Conservation (phyloP, 2,888 invertebrate species). For the Lasioglossum leucozonium region DNA sequence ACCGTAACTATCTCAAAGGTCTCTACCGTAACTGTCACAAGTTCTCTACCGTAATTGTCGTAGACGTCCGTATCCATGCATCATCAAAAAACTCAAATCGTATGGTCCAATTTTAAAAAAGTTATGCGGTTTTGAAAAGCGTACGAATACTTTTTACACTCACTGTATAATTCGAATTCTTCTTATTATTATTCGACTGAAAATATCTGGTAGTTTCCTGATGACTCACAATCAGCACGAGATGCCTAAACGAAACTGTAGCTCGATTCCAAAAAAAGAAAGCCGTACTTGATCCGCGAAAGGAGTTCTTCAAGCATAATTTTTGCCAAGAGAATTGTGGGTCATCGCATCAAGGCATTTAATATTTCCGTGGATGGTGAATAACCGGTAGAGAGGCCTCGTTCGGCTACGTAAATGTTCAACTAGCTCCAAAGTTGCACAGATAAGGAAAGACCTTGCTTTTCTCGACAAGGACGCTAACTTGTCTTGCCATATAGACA, state of each 20-base stretch:
- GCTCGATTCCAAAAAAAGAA: background rate
- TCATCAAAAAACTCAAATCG: no score
- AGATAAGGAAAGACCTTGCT: constrained; percentile 65
- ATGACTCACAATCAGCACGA: background rate
- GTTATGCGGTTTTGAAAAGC: no score
- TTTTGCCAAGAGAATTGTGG: constrained; percentile 28
- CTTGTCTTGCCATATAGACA: constrained; percentile 65
- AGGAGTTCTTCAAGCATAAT: background rate
- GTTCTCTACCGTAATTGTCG: no score
- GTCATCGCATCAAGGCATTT: constrained; percentile 31
- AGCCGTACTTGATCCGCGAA: background rate
- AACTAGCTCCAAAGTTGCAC: constrained; percentile 51
- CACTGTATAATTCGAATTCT: no score
- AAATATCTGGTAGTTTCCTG: background rate
- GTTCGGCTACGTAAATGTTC: constrained; percentile 17
- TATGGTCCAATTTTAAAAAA: no score
- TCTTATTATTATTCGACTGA: no score
- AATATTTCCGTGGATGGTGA: constrained; percentile 43
- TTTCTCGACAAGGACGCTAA: constrained; percentile 65
- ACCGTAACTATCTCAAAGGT: no score
- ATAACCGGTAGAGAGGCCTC: constrained; percentile 24
- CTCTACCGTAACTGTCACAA: no score
- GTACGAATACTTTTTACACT: no score
- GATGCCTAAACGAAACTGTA: background rate
- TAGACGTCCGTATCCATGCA: no score